These are phyloP conservation scores for Drosophila demipolita DNA, from an alignment of 2,888 invertebrate genomes.

Conservation along the genomic window DNA sequence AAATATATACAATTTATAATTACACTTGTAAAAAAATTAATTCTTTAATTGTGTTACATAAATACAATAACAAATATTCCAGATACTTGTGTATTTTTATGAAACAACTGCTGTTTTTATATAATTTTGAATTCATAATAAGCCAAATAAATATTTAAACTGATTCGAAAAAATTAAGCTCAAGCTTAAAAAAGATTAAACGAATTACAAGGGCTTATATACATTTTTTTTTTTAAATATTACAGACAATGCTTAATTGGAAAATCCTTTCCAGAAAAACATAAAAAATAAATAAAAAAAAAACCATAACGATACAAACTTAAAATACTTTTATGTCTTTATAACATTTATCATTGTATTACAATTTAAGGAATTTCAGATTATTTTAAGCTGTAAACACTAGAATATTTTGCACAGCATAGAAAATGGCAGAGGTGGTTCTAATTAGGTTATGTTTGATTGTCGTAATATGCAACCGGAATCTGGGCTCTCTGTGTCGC, in stretches of 20 bases:
- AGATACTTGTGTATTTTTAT: neutral
- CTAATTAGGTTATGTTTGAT: constrained; percentile 81
- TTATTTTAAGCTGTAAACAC: neutral
- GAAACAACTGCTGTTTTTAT: neutral
- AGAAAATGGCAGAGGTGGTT: constrained; percentile 19
- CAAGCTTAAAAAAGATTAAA: neutral
- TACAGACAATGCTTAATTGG: neutral
- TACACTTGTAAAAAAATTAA: neutral
- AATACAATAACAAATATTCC: neutral
- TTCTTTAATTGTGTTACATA: neutral
- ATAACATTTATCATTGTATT: neutral
- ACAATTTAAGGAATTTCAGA: neutral
- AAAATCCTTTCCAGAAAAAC: neutral
- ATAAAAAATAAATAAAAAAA: neutral
- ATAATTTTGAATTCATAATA: neutral
- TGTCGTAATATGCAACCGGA: constrained; percentile 68
- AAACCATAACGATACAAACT: neutral
- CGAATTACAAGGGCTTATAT: neutral
- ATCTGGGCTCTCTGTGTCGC: constrained; percentile 38
- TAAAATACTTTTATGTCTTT: neutral
- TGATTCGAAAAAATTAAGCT: neutral
- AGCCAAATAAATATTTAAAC: neutral
- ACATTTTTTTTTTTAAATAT: no score
- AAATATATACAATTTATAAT: neutral
- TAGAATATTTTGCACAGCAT: constrained; percentile 19